These are phyloP conservation scores for Onychomys leucogaster DNA, from an alignment of 2,797 vertebrate species.

Conservation along the genomic window DNA sequence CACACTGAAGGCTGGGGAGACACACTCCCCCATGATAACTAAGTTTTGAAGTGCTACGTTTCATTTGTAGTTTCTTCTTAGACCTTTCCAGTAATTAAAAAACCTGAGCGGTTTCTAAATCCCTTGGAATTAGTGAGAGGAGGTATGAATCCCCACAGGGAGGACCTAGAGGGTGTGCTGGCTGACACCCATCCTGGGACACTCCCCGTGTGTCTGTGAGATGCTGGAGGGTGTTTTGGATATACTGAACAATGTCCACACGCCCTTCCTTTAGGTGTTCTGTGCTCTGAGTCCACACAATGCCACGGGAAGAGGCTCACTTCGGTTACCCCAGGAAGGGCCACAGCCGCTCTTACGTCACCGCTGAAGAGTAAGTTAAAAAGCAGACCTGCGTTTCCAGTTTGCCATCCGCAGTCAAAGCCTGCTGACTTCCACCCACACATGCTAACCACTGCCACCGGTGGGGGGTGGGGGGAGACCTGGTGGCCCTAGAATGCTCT, in stretches of 20 bases:
- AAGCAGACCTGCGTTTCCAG: slow-evolving; percentile 7
- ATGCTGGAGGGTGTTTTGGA: not conserved
- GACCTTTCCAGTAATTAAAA: slow-evolving; percentile 29
- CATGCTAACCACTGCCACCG: not conserved
- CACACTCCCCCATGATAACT: not conserved
- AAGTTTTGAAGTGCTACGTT: slow-evolving; percentile 23
- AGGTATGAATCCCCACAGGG: not conserved
- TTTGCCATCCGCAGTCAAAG: not conserved
- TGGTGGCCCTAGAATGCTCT: not conserved
- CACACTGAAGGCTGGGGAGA: not conserved
- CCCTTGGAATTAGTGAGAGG: not conserved
- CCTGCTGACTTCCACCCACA: not conserved
- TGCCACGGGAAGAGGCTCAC: slow-evolving; percentile 81
- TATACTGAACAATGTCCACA: not conserved
- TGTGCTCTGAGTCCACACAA: slow-evolving; percentile 71
- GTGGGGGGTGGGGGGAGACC: too few relatives aligned
- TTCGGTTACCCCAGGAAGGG: slow-evolving; percentile 73
- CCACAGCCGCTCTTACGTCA: slow-evolving; percentile 71
- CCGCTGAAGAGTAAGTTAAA: slow-evolving; percentile 87
- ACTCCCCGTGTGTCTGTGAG: not conserved
- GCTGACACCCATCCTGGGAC: not conserved
- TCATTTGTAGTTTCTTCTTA: slow-evolving; percentile 40
- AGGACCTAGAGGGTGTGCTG: not conserved
- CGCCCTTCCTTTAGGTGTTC: slow-evolving; percentile 72
- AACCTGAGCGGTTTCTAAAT: not conserved